phyloP scores from a whole-genome alignment of 2,113 vertebrate genomes.

The Melanerpes formicivorus region DNA sequence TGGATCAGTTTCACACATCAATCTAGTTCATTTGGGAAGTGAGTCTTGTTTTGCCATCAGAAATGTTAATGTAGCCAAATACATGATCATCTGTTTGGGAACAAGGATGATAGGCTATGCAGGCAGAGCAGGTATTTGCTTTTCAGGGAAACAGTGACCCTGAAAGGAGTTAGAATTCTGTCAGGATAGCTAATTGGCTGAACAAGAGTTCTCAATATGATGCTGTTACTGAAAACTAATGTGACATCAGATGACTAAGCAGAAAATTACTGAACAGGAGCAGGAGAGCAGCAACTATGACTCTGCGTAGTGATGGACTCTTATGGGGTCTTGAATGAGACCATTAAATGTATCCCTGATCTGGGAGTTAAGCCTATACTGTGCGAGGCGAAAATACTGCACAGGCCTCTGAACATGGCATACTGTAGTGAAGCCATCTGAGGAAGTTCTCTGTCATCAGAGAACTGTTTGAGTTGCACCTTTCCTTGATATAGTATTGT shows the following conservation, averaged over 20 bases:
- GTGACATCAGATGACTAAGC: background rate
- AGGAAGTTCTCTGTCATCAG: background rate
- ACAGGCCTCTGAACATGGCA: background rate
- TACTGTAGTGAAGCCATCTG: background rate
- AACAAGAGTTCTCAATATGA: background rate
- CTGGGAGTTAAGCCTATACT: background rate
- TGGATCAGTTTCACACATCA: slow-evolving; percentile 1
- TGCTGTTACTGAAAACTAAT: background rate
- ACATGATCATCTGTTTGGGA: background rate
- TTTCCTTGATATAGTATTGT: background rate
- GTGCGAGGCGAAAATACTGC: background rate
- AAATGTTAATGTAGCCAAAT: background rate
- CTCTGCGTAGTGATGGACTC: background rate
- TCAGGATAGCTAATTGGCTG: background rate
- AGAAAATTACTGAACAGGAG: background rate
- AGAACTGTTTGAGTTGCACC: background rate
- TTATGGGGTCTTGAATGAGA: background rate
- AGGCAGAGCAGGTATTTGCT: background rate
- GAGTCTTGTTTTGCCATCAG: background rate
- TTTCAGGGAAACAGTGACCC: background rate
- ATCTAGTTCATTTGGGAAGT: background rate
- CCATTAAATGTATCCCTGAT: background rate
- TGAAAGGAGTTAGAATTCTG: background rate
- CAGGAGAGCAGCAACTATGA: background rate
- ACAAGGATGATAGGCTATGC: background rate